Conservation (phyloP, 1,140 invertebrate genomes). For the Apocrypta bakeri region DNA sequence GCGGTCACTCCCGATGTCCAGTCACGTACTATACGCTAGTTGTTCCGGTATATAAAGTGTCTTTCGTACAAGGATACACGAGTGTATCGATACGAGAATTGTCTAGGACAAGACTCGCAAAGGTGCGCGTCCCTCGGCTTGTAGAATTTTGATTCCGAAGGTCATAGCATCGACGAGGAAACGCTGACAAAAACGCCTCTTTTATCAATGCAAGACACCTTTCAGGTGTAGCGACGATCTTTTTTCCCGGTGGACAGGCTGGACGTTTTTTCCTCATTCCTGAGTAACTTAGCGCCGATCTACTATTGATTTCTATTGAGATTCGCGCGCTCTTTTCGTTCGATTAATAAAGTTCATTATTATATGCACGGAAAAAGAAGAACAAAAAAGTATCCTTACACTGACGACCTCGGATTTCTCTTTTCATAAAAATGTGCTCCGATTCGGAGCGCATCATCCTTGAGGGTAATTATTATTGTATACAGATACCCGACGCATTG, state of each 20-base stretch:
- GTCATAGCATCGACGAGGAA: not conserved
- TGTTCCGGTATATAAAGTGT: not conserved
- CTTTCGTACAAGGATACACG: not conserved
- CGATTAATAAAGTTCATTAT: too few species aligned
- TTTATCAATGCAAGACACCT: too few species aligned
- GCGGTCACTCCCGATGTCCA: not conserved
- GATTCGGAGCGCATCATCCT: not conserved
- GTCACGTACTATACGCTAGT: not conserved
- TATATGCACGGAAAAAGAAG: too few species aligned
- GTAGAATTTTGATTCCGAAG: constrained; percentile 27
- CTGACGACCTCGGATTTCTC: not conserved
- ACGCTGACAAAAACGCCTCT: not conserved
- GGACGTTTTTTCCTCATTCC: too few species aligned
- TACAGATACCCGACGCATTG: not conserved
- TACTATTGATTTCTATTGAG: too few species aligned
- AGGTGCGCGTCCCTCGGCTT: not conserved
- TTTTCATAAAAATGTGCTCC: not conserved
- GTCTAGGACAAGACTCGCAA: not conserved
- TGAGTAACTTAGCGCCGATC: too few species aligned
- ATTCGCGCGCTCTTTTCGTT: too few species aligned
- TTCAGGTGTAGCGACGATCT: too few species aligned
- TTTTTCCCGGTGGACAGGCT: too few species aligned
- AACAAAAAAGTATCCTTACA: too few species aligned
- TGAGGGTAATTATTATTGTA: not conserved
- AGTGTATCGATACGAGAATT: not conserved